Base-by-base conservation (phyloP, 2,113 vertebrate genomes). In the Stomatorhinus ivindoensis region DNA sequence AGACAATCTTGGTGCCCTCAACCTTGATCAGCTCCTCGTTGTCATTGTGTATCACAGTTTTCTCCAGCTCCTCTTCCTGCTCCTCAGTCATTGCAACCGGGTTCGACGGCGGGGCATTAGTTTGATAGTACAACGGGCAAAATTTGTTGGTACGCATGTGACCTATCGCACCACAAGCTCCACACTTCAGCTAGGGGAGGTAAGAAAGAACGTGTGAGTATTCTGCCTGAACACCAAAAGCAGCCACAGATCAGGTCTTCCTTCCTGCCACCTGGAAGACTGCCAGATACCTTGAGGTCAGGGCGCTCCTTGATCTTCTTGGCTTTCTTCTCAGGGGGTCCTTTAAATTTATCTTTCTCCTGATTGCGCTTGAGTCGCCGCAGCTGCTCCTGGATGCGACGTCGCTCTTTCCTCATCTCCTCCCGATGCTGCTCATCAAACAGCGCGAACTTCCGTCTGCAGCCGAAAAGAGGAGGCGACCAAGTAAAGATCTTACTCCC, bases 121-220 rank as follows among this genome's bases (percentile, higher is more conserved):
- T 99, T 95, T 99, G 98, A 94, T 99, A 99, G 95, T 99, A 99
- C 19, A 99, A 95, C 0, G 98, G 98, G 92, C 98, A 99, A 93
- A 99, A 99, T 90, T 99, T 99, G 93, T 99, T 99, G 93, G 98
- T 99, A 91, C 98, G 97, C 98, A 99, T 99, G 94, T 99, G 98
- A 27, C 98, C 98, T 11, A 99, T 99, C 89, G 97, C 98, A 88
- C 98, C 98, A 93, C 98, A 99, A 0, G 98, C 98, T 21, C 98
- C 98, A 92, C 98, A 99, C 94, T 99, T 99, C 44, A 99, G 94
- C 98, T 99, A 91, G 93, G 90, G 84, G 50, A 89, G 88, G 48
- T 39, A 19, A 55, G 13, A 55, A 21, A 90, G 88, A 80, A 24
- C 39, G 46, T 5, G 9, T 86, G 89, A 53, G 31, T 86, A 48